Base-by-base conservation (phyloP, 2,888 invertebrate genomes). In the Lepetodrilus schrolli region DNA sequence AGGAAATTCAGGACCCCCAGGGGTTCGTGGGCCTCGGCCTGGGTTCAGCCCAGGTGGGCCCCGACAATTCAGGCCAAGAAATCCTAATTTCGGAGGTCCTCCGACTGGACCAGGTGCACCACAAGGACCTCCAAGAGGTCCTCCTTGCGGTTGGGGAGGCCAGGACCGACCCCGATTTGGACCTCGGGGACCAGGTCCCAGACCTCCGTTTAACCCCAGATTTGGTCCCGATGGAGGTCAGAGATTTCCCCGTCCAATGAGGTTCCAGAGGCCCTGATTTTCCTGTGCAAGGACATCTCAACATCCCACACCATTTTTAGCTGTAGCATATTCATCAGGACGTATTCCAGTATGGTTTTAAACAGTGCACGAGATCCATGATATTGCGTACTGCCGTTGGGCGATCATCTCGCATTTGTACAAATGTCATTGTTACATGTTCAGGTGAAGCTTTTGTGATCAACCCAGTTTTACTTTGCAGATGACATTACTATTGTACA, bases 31-130 rank as follows among this genome's bases (percentile, higher is more conserved):
- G 20, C 76, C 70, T 20, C 68, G 65, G 13, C 76, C 71, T 37
- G 36, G 47, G 13, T 76, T 76, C 38, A 65, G 76, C 1, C 72
- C 69, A 58, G 74, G 74, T n/a, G 77, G 77, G 10, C 73, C 72
- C 2, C 34, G 72, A 20, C 66, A 72, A 26, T 74, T 77, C 47
- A 72, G 77, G n/a, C 77, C 74, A n/a, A 50, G 76, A 70, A 74
- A 72, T 48, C 76, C 76, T 34, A 68, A 73, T 21, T 74, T 76
- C 43, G 51, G 79, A 38, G 79, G 78, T 21, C 75, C 75, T 20
- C 76, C 72, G n/a, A 69, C 73, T 2, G 70, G 70, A 17, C 70
- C 70, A 38, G 13, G 20, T 37, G 66, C 37, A 49, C n/a, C 70
- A 17, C 70, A 72, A 13, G 70, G 47, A 1, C 70, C 70, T 30